Percentiles rank a stretch among this genome's conserved stretches.
Conservation (phyloP, 2,113 vertebrate species). For the Sarotherodon lohbergeri region DNA sequence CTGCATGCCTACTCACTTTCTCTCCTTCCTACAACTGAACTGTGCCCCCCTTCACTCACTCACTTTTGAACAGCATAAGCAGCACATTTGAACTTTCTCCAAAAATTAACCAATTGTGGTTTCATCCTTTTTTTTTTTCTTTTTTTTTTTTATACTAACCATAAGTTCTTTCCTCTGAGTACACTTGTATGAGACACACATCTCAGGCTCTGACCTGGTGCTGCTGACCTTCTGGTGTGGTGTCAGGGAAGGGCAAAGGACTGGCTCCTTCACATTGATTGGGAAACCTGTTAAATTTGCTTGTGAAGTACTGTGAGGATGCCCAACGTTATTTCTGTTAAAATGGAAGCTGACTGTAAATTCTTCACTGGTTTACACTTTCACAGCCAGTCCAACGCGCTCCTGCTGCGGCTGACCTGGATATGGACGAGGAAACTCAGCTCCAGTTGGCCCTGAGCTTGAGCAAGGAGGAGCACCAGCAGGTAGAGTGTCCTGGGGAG, state of each 20-base stretch:
- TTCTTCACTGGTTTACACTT: background rate
- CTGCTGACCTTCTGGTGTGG: background rate
- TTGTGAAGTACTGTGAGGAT: conserved; percentile 3
- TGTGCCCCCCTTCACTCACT: background rate
- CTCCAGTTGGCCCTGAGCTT: conserved; percentile 72
- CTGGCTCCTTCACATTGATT: background rate
- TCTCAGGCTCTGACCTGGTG: background rate
- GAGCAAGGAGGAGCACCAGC: conserved; percentile 75
- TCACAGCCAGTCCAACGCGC: conserved; percentile 34
- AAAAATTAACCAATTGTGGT: conserved; percentile 9
- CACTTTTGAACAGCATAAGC: background rate
- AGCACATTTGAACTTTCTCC: background rate
- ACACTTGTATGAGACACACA: background rate
- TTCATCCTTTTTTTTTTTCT: conserved; percentile 3
- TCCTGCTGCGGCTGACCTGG: background rate
- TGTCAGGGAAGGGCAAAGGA: background rate
- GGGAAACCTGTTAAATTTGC: conserved; percentile 9
- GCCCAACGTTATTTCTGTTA: background rate
- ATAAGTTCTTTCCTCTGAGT: conserved; percentile 3
- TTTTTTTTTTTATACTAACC: conserved; percentile 34
- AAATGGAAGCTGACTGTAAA: background rate
- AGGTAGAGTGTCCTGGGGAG: conserved; percentile 43
- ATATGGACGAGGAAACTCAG: conserved; percentile 73
- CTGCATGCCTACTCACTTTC: conserved; percentile 28
- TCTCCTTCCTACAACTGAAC: background rate